Conservation (phyloP, 2,888 invertebrate genomes). For the Tinea trinotella region DNA sequence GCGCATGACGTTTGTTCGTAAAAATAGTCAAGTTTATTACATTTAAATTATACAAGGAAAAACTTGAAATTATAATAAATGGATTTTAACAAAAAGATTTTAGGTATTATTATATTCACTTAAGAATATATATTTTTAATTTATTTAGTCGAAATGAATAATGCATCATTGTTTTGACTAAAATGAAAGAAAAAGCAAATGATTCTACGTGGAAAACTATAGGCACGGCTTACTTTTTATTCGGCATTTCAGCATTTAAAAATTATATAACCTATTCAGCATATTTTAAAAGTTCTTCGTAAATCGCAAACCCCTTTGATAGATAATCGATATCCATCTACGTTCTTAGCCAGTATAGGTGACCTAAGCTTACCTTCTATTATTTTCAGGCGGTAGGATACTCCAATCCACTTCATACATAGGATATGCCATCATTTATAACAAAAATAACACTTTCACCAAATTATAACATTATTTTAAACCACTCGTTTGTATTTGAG, state of each 20-base stretch:
- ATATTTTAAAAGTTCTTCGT: conserved; percentile 20
- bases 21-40: conserved; percentile 33
- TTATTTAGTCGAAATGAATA: background rate
- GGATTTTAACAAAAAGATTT: conserved; percentile 15
- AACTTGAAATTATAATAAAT: conserved; percentile 16
- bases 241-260: conserved; percentile 13
- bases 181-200: conserved; percentile 24
- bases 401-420: conserved; percentile 88
- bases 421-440: conserved; percentile 58
- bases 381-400: conserved; percentile 87
- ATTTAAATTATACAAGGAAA: conserved; percentile 19
- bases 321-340: background rate
- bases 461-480: conserved; percentile 24
- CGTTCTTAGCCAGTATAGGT: background rate
- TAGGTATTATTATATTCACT: conserved; percentile 21
- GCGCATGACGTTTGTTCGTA: conserved; percentile 51
- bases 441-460: conserved; percentile 35
- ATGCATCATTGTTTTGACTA: conserved; percentile 19
- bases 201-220: conserved; percentile 39
- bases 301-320: no score
- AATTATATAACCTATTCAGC: conserved; percentile 25
- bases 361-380: conserved; percentile 77
- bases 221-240: conserved; percentile 12
- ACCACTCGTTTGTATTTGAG: conserved; percentile 53
- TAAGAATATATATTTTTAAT: conserved; percentile 6